phyloP scores from a whole-genome alignment of 2,797 vertebrate species.

The Parauchenoglanis punctatus region DNA sequence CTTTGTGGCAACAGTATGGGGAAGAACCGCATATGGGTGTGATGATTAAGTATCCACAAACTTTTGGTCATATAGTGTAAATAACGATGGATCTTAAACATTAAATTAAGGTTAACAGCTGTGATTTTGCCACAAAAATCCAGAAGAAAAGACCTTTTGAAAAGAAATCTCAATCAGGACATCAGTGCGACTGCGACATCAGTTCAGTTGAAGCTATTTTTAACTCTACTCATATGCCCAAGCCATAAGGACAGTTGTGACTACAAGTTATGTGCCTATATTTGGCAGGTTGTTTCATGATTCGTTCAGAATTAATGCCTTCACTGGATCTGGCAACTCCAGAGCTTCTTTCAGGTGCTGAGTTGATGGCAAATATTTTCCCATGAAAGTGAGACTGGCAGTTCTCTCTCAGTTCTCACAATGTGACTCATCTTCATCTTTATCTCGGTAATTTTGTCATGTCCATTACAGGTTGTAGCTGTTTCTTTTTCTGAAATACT shows the following conservation, averaged over 20 bases:
- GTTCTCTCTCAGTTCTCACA: neutral
- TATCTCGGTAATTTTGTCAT: neutral
- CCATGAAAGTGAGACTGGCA: neutral
- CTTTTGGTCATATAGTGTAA: neutral
- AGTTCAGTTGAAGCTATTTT: neutral
- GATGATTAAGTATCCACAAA: too few species aligned
- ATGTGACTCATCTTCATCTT: constrained; percentile 11
- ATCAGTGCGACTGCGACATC: neutral
- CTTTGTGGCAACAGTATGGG: too few species aligned
- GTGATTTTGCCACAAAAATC: neutral
- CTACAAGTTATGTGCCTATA: too few species aligned
- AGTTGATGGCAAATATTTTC: neutral
- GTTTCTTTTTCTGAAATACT: neutral
- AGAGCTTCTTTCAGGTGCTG: neutral
- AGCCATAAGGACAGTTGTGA: neutral
- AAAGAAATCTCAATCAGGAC: too few species aligned
- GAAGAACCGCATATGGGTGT: too few species aligned
- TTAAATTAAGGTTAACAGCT: neutral
- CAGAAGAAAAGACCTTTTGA: neutral
- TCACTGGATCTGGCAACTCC: neutral
- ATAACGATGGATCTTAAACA: neutral
- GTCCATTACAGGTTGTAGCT: neutral
- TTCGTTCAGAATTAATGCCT: neutral
- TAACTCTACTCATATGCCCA: neutral
- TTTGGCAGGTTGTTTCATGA: too few species aligned